Evolutionary conservation across 2,797 vertebrate genomes (phyloP), one percentile per base, ranked within the genome.

Genomic region (Chaunax sp.): DNA sequence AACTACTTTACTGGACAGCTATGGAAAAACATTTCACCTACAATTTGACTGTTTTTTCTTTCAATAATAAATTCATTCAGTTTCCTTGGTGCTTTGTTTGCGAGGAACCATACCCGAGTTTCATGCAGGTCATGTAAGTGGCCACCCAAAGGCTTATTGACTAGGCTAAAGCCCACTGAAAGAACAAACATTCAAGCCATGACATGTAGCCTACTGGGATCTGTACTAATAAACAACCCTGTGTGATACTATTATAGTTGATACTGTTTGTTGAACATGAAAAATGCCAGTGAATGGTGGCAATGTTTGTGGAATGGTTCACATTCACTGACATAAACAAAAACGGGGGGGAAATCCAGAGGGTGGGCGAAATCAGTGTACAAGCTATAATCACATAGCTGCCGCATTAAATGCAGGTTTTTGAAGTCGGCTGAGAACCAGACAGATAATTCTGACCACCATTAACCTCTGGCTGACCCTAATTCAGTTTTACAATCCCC

Each of bases 391-490:
- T 90, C 77, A 89, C 65, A 50, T 50, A 65, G 67, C 64, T 44
- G 67, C 67, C 50, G 76, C 64, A 72, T 78, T 62, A 82, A 83
- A 81, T 69, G 66, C 25, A 57, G 47, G 26, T 57, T 67, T 83
- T 77, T 59, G 1, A 56, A 78, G 80, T 37, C 43, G 74, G 53
- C 59, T 66, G 80, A 85, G 81, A 87, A 71, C 75, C 76, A 83
- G 61, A 63, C 43, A 71, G 83, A 86, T 84, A 88, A 90, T 88
- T 92, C 85, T 75, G 80, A 81, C 87, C 82, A 88, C 91, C 83
- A 92, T 93, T 94, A 94, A 91, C 91, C 91, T 91, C 83, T 65
- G 35, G 20, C 58, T 88, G 87, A 91, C 90, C 91, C 85, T 81
- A 80, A 89, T 92, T 87, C 85, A 82, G 82, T 59, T 76, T 60